A percentile compares a stretch with the other conserved stretches of the same genome.
Evolutionary conservation across 1,140 invertebrate species (phyloP).

Genomic region (Cataglyphis hispanica): DNA sequence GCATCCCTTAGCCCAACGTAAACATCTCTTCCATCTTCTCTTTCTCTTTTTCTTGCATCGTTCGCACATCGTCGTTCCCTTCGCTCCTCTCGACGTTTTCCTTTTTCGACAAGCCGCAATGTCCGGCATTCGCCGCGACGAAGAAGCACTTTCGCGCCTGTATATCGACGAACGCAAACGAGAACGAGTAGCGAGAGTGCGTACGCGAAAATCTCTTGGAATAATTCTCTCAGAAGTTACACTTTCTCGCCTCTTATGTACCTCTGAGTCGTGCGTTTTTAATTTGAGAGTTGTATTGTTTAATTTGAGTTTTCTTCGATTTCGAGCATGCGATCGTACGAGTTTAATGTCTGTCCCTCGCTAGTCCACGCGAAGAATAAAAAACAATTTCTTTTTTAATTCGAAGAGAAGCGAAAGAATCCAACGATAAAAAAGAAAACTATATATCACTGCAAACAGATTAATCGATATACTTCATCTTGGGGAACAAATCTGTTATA

Average conservation of each 20-base stretch:
- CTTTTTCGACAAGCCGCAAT: constrained; percentile 37
- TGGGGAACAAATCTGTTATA: not conserved
- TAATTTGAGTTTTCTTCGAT: constrained; percentile 69
- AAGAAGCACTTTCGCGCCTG: constrained; percentile 54
- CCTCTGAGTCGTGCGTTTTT: constrained; percentile 58
- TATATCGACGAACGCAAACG: constrained; percentile 72
- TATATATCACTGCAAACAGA: not conserved
- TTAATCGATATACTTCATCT: not conserved
- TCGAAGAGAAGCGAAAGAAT: not conserved
- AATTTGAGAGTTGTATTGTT: constrained; percentile 73
- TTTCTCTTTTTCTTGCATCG: constrained; percentile 23
- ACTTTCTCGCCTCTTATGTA: constrained; percentile 42
- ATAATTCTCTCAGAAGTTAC: constrained; percentile 4
- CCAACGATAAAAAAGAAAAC: not conserved
- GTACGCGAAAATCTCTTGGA: constrained; percentile 66
- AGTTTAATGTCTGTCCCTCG: constrained; percentile 56
- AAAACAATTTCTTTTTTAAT: not conserved
- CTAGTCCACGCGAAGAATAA: constrained; percentile 14
- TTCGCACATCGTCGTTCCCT: constrained; percentile 27
- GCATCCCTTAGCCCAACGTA: constrained; percentile 39
- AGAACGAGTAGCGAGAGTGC: constrained; percentile 43
- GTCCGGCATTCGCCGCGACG: constrained; percentile 46
- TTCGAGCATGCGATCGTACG: constrained; percentile 46
- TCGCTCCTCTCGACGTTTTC: not conserved
- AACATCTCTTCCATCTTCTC: constrained; percentile 32